Evolutionary conservation across 2,888 invertebrate genomes (phyloP).

Genomic region (Epinotia ramella): DNA sequence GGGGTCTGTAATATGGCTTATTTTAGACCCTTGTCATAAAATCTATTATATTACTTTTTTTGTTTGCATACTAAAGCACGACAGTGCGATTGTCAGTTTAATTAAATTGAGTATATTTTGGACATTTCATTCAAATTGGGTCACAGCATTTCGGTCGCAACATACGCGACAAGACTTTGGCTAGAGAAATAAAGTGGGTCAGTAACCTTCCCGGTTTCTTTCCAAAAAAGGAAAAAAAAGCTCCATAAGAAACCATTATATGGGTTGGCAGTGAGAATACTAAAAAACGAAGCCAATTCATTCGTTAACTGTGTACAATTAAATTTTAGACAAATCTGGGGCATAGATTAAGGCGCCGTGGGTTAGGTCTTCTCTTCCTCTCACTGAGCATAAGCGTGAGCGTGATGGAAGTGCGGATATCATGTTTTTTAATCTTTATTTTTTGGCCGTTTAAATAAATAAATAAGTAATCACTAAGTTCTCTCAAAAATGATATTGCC

Average conservation of each 20-base stretch:
- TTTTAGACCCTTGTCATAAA: too few relatives aligned
- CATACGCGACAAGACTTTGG: slow-evolving; percentile 35
- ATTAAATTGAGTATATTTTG: slow-evolving; percentile 17
- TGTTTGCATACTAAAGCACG: not conserved
- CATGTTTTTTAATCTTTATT: too few relatives aligned
- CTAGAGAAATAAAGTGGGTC: slow-evolving; percentile 14
- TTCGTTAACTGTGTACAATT: not conserved
- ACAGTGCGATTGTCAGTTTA: slow-evolving; percentile 5
- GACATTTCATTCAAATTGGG: slow-evolving; percentile 29
- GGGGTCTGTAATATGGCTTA: too few relatives aligned
- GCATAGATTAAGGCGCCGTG: not conserved
- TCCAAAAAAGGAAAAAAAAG: not conserved
- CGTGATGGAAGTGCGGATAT: too few relatives aligned
- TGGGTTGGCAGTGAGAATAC: not conserved
- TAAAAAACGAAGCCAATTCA: not conserved
- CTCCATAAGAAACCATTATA: not conserved
- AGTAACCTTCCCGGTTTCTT: slow-evolving; percentile 8
- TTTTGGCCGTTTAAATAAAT: too few relatives aligned
- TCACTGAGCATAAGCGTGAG: too few relatives aligned
- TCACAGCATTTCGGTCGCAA: slow-evolving; percentile 26
- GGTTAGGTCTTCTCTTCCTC: too few relatives aligned
- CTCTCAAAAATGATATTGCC: too few relatives aligned
- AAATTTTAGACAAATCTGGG: not conserved
- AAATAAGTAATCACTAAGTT: too few relatives aligned
- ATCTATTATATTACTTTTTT: not conserved